These are phyloP conservation scores for Malurus melanocephalus DNA, from an alignment of 2,113 vertebrate genomes.

Conservation along the genomic window DNA sequence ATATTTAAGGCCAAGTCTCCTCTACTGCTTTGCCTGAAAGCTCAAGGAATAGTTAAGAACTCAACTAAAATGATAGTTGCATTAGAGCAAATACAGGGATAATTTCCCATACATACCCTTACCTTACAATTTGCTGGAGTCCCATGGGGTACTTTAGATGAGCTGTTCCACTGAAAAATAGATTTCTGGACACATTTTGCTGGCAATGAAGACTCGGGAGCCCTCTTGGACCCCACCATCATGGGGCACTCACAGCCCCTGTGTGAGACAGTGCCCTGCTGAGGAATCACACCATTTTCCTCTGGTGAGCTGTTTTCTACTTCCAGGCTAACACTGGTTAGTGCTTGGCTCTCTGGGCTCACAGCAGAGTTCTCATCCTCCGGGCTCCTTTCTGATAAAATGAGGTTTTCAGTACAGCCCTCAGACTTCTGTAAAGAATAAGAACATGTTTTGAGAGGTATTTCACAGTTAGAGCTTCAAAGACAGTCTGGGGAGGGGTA, in stretches of 20 bases:
- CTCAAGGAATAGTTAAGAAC: background rate
- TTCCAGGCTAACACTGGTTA: background rate
- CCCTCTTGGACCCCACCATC: background rate
- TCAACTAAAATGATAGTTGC: accelerated
- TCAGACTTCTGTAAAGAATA: background rate
- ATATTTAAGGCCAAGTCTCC: background rate
- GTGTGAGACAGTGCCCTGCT: accelerated
- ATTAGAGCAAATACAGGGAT: background rate
- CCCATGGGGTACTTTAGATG: accelerated
- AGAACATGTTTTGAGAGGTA: background rate
- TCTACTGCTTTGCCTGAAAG: background rate
- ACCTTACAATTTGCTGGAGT: background rate
- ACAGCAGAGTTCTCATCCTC: background rate
- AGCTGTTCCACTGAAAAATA: background rate
- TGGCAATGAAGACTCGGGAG: background rate
- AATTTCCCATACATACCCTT: background rate
- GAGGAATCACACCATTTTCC: background rate
- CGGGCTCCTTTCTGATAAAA: background rate
- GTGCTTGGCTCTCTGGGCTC: background rate
- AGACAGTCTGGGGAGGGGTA: background rate
- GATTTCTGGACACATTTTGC: background rate
- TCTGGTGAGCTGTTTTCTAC: background rate
- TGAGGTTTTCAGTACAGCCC: background rate
- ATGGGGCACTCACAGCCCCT: accelerated
- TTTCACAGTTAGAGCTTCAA: background rate